These are phyloP conservation scores for Scomber japonicus DNA, from an alignment of 2,113 vertebrate genomes.

Conservation along the genomic window DNA sequence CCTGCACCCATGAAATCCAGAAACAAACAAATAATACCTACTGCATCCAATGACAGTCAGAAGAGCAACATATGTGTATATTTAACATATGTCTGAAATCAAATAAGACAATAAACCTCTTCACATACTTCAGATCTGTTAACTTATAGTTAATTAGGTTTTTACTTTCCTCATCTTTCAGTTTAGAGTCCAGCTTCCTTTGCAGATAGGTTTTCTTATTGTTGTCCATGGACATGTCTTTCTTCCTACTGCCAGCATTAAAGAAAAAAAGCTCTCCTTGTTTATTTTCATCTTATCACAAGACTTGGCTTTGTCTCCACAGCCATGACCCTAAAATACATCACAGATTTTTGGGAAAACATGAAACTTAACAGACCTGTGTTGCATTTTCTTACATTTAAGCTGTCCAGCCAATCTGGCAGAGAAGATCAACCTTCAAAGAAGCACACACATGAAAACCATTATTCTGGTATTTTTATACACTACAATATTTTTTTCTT, in stretches of 20 bases:
- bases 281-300: constrained; percentile 90
- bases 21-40: not conserved
- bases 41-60: not conserved
- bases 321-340: constrained; percentile 90
- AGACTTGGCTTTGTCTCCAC: constrained; percentile 90
- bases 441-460: constrained; percentile 4
- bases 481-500: too few relatives aligned
- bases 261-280: constrained; percentile 88
- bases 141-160: constrained; percentile 31
- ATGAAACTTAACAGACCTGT: too few relatives aligned
- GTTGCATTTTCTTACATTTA: too few relatives aligned
- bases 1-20: constrained; percentile 7
- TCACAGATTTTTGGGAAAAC: too few relatives aligned
- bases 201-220: constrained; percentile 91
- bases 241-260: constrained; percentile 87
- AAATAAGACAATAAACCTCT: not conserved
- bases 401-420: constrained; percentile 88
- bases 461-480: too few relatives aligned
- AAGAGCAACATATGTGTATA: not conserved
- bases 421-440: constrained; percentile 93
- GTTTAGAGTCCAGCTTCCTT: constrained; percentile 90
- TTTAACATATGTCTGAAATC: not conserved
- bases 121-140: constrained; percentile 1
- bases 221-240: constrained; percentile 89
- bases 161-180: constrained; percentile 88